Base-by-base conservation (phyloP, 2,888 invertebrate genomes). In the Alentia gelatinosa region DNA sequence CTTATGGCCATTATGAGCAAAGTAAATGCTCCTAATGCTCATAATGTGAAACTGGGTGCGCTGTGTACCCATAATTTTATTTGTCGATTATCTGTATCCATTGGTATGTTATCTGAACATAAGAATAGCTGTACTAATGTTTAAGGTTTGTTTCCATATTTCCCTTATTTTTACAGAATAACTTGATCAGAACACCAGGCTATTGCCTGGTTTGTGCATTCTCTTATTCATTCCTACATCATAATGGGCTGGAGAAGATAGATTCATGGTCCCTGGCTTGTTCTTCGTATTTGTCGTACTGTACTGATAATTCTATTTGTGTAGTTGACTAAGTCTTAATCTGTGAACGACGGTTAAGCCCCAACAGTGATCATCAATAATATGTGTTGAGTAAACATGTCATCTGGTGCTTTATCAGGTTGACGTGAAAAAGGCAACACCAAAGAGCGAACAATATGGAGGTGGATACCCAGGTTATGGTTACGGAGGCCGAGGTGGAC, bases 341-440 rank as follows among this genome's bases (percentile, higher is more conserved):
- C 35, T 86, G 79, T 37, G 37, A 79, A 39, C 37, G 79, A 19
- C 5, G 79, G 37, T 37, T n/a, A 79, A 79, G 7, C 37, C 26
- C 23, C 35, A 37, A 4, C 35, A 74, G 9, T 79, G 15, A 79
- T 19, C 79, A 37, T 19, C 37, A 19, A 79, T 39, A 26, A 35
- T 39, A 1, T 39, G 35, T n/a, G n/a, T n/a, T n/a, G n/a, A n/a
- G n/a, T n/a, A n/a, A n/a, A n/a, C n/a, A n/a, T n/a, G 15, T 23
- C 39, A 35, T 15, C 35, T 68, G 68, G 30, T 68, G n/a, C 79
- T 1, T 86, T 86, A 33, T 86, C 92, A 96, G 95, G 94, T 95
- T 91, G 99, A 99, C 96, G 98, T 99, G 63, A 99, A 99, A 96
- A 98, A 98, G 95, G 99, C 99, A 84, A 98, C 98, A 90, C 98